Evolutionary conservation across 2,888 invertebrate genomes (phyloP).

Genomic region (Nymphalis polychloros): DNA sequence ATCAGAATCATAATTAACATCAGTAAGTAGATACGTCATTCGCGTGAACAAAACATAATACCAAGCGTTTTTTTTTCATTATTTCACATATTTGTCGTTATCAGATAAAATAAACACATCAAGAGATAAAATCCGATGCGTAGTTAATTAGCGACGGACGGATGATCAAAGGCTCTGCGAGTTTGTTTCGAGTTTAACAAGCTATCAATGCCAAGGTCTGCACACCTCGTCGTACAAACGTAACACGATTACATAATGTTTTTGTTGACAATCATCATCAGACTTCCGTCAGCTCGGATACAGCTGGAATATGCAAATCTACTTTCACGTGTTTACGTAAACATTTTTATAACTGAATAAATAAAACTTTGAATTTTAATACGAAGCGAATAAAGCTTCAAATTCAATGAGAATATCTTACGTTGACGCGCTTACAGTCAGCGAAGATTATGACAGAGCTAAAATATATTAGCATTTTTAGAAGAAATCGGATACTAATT

Average conservation of each 20-base stretch:
- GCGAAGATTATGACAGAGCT: not conserved
- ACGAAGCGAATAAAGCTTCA: slow-evolving; percentile 3
- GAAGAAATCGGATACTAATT: not conserved
- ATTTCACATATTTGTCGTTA: slow-evolving; percentile 21
- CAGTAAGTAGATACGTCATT: not conserved
- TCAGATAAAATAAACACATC: slow-evolving; percentile 23
- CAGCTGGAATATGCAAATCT: slow-evolving; percentile 8
- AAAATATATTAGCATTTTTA: not conserved
- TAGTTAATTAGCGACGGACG: slow-evolving; percentile 31
- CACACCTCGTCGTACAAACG: slow-evolving; percentile 23
- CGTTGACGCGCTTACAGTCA: not conserved
- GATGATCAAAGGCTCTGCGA: slow-evolving; percentile 31
- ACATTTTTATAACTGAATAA: slow-evolving; percentile 16
- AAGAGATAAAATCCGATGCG: slow-evolving; percentile 28
- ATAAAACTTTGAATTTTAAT: not conserved
- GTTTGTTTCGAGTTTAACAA: slow-evolving; percentile 31
- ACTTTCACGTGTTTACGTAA: slow-evolving; percentile 12
- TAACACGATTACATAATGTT: slow-evolving; percentile 24
- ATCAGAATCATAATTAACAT: not conserved
- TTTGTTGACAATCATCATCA: slow-evolving; percentile 18
- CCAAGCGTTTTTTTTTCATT: slow-evolving; percentile 9
- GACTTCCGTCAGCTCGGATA: not conserved
- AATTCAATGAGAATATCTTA: not conserved
- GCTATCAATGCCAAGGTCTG: slow-evolving; percentile 36
- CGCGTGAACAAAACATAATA: not conserved